Evolutionary conservation across 2,888 invertebrate genomes (phyloP).

Genomic region (Tholera decimalis): DNA sequence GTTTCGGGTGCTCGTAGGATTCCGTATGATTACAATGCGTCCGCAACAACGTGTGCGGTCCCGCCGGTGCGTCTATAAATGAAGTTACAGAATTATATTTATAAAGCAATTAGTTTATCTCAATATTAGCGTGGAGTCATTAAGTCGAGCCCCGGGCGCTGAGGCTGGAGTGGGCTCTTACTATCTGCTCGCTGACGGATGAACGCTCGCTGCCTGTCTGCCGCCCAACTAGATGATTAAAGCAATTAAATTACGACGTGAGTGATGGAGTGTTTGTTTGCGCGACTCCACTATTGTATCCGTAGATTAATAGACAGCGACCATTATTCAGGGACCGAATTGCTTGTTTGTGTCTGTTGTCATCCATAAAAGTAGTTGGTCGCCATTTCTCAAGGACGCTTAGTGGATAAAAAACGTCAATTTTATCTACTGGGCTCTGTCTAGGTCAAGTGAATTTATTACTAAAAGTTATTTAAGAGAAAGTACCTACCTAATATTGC

Average conservation of each 20-base stretch:
- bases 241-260: conserved; percentile 77
- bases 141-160: conserved; percentile 72
- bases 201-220: conserved; percentile 71
- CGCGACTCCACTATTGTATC: conserved; percentile 58
- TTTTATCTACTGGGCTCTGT: conserved; percentile 6
- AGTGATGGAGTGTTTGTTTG: conserved; percentile 74
- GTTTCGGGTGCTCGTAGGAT: conserved; percentile 47
- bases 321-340: conserved; percentile 39
- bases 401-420: conserved; percentile 14
- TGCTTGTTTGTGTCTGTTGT: conserved; percentile 36
- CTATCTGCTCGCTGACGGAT: conserved; percentile 77
- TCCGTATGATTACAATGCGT: conserved; percentile 64
- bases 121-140: conserved; percentile 79
- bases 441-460: conserved; percentile 35
- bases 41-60: conserved; percentile 73
- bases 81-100: conserved; percentile 80
- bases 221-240: conserved; percentile 72
- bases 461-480: conserved; percentile 27
- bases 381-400: conserved; percentile 14
- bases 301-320: conserved; percentile 51
- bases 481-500: conserved; percentile 43
- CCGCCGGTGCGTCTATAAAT: conserved; percentile 69
- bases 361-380: conserved; percentile 29
- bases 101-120: conserved; percentile 86
- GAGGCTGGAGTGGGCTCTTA: conserved; percentile 64